Percentiles rank a stretch among this genome's conserved stretches.
phyloP scores from a whole-genome alignment of 2,797 vertebrate genomes.

The Bradypus variegatus region DNA sequence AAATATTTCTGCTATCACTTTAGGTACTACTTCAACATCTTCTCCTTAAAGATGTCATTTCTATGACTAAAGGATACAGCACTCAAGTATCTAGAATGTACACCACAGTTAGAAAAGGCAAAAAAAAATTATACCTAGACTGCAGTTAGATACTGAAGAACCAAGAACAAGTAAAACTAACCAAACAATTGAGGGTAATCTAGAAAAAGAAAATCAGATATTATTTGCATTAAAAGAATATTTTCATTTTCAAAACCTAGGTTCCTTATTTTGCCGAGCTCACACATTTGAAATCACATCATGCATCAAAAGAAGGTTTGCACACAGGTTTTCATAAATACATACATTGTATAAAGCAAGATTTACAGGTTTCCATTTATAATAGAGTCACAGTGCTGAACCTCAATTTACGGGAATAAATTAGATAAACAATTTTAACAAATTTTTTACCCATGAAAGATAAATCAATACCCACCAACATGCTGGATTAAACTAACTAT shows the following conservation, averaged over 20 bases:
- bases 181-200: background rate
- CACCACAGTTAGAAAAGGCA: background rate
- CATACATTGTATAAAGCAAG: background rate
- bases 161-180: background rate
- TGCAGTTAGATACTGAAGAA: background rate
- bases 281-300: background rate
- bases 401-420: constrained; percentile 18
- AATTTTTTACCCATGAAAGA: background rate
- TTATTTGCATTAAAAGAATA: background rate
- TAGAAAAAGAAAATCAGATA: background rate
- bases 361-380: background rate
- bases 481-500: constrained; percentile 41
- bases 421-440: background rate
- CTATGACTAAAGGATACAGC: background rate
- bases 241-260: background rate
- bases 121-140: background rate
- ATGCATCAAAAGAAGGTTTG: constrained; percentile 6
- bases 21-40: background rate
- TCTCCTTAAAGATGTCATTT: background rate
- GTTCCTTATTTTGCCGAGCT: background rate
- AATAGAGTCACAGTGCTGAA: background rate
- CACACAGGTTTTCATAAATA: constrained; percentile 27
- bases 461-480: constrained; percentile 38
- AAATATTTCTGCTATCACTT: background rate
- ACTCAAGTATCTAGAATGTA: background rate